Evolutionary conservation across 35 echinoderm and acorn worm genomes (phyloP).

Genomic region (Apostichopus japonicus): DNA sequence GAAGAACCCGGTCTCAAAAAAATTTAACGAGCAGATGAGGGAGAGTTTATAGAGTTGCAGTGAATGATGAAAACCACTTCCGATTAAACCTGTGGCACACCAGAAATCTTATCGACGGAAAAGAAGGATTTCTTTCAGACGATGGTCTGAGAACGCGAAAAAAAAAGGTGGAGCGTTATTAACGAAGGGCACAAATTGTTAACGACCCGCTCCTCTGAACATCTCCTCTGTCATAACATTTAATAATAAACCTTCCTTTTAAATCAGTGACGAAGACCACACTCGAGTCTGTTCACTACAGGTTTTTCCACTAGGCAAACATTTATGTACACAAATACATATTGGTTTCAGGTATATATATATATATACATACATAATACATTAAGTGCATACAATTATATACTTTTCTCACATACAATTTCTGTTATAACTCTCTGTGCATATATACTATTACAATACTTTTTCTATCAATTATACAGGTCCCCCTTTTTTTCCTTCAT

Average conservation of each 20-base stretch:
- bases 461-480: slow-evolving; percentile 19
- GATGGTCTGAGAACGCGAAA: too few species aligned
- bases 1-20: too few species aligned
- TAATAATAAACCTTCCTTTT: neutral
- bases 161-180: too few species aligned
- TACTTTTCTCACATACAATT: slow-evolving; percentile 30
- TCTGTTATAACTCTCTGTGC: neutral
- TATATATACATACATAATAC: slow-evolving; percentile 27
- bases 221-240: neutral
- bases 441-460: slow-evolving; percentile 43
- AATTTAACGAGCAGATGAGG: too few species aligned
- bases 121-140: too few species aligned
- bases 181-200: neutral
- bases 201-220: neutral
- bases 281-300: neutral
- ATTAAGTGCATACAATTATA: slow-evolving; percentile 38
- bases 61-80: too few species aligned
- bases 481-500: neutral
- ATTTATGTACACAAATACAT: slow-evolving; percentile 20
- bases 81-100: too few species aligned
- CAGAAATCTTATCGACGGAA: too few species aligned
- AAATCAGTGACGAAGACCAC: neutral
- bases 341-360: neutral
- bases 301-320: neutral
- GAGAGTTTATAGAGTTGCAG: too few species aligned